Base-by-base conservation (phyloP, 2,888 invertebrate species). In the Synanthedon vespiformis region DNA sequence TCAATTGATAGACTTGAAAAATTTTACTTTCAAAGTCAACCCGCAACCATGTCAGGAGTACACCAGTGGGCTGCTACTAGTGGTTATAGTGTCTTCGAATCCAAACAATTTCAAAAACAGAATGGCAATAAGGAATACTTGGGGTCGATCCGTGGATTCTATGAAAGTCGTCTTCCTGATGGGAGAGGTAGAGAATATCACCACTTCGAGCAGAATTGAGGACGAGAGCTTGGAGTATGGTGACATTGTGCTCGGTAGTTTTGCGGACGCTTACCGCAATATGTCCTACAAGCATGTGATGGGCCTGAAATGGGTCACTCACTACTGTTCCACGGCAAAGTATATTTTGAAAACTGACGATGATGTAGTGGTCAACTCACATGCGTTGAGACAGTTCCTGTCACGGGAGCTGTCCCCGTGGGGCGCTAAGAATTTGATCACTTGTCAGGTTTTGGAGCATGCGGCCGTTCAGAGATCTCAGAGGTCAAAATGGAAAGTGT, bases 281-380 rank as follows among this genome's bases (percentile, higher is more conserved):
- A 89, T 95, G 78, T 95, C 95, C 0, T 91, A 93, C 65, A 94
- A 94, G 68, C 93, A 93, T 65, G 90, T 92, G 22, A 92, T 93
- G 89, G 91, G 90, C 4, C 80, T 93, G 49, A 92, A 93, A 64
- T 94, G 93, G 90, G 89, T 90, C 48, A 78, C 88, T 40, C 90
- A 89, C 61, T 88, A 90, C 63, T 94, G 93, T 68, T 81, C 89
- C 2, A 76, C 88, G 44, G 92, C 91, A 12, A 89, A 87, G 59
- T 89, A 87, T 61, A 70, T 93, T 41, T 72, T 93, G 44, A 93
- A 93, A 51, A 69, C 92, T 54, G 94, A 94, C 68, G 94, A 94
- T 67, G 94, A 94, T 76, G 89, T 93, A 55, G 91, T 93, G 61
- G 91, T 94, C 13, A 92, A 94, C 71, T 89, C 91, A 22, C 89